Percentiles rank a stretch among this genome's conserved stretches.
Conservation (phyloP, 2,888 invertebrate species). For the Pseudoips prasinana region DNA sequence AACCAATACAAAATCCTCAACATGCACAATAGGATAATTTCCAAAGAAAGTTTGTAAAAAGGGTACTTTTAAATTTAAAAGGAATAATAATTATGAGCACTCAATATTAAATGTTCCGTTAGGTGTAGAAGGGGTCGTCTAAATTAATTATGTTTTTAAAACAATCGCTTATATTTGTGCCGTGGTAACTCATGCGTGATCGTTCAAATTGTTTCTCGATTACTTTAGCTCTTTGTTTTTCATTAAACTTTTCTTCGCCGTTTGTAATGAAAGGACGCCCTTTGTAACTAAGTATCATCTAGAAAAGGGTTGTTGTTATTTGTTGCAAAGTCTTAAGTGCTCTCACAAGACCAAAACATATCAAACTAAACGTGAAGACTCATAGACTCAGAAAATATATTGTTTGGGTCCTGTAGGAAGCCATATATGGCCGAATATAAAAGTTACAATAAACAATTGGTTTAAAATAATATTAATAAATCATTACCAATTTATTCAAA, state of each 20-base stretch:
- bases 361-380: neutral
- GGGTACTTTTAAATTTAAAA: constrained; percentile 75
- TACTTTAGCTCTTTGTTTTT: constrained; percentile 76
- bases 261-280: constrained; percentile 37
- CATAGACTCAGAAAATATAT: no score
- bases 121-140: constrained; percentile 68
- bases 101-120: constrained; percentile 81
- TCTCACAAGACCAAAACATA: constrained; percentile 5
- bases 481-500: no score
- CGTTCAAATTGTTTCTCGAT: constrained; percentile 78
- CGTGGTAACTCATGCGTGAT: constrained; percentile 76
- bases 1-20: constrained; percentile 46
- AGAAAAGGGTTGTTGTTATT: constrained; percentile 25
- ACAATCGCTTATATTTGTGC: constrained; percentile 78
- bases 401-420: no score
- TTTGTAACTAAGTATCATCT: constrained; percentile 25
- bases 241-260: constrained; percentile 67
- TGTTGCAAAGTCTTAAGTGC: constrained; percentile 15
- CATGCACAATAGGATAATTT: constrained; percentile 48
- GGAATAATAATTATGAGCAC: constrained; percentile 81
- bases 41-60: constrained; percentile 65
- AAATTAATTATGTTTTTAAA: constrained; percentile 81
- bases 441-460: no score
- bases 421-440: no score
- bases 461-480: no score